Evolutionary conservation across 2,888 invertebrate genomes (phyloP).

Genomic region (Camptogramma bilineatum): DNA sequence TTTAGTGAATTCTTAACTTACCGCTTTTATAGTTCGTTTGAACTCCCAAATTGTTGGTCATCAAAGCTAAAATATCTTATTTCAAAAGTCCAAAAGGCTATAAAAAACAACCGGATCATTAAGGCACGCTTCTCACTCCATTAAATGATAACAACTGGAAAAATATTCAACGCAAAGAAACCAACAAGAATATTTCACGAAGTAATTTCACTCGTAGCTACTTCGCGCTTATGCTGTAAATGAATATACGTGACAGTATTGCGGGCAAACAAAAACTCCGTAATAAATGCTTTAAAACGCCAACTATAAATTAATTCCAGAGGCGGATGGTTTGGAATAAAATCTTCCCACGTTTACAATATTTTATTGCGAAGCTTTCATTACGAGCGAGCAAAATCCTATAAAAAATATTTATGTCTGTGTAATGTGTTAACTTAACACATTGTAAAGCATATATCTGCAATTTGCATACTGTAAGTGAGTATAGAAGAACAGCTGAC

Average conservation of each 20-base stretch:
- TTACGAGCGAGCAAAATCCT: not conserved
- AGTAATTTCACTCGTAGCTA: constrained; percentile 29
- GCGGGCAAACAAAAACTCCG: constrained; percentile 46
- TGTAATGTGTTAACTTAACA: too few relatives aligned
- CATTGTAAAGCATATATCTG: too few relatives aligned
- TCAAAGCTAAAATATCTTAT: not conserved
- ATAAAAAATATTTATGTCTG: not conserved
- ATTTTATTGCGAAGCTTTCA: not conserved
- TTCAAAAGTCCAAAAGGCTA: constrained; percentile 5
- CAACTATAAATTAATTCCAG: constrained; percentile 54
- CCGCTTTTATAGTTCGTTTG: not conserved
- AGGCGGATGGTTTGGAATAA: constrained; percentile 33
- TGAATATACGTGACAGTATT: constrained; percentile 40
- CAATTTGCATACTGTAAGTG: too few relatives aligned
- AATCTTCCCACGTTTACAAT: constrained; percentile 20
- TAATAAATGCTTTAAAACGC: constrained; percentile 53
- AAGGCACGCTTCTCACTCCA: constrained; percentile 23
- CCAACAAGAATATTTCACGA: constrained; percentile 25
- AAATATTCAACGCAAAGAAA: constrained; percentile 17
- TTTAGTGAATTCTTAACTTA: not conserved
- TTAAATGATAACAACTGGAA: constrained; percentile 34
- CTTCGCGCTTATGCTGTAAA: constrained; percentile 42
- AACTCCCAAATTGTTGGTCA: not conserved
- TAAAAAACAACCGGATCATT: constrained; percentile 25
- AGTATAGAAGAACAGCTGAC: too few relatives aligned